A percentile compares a stretch with the other conserved stretches of the same genome.
Evolutionary conservation across 1,140 invertebrate genomes (phyloP).

Genomic region (Trichonephila clavipes): DNA sequence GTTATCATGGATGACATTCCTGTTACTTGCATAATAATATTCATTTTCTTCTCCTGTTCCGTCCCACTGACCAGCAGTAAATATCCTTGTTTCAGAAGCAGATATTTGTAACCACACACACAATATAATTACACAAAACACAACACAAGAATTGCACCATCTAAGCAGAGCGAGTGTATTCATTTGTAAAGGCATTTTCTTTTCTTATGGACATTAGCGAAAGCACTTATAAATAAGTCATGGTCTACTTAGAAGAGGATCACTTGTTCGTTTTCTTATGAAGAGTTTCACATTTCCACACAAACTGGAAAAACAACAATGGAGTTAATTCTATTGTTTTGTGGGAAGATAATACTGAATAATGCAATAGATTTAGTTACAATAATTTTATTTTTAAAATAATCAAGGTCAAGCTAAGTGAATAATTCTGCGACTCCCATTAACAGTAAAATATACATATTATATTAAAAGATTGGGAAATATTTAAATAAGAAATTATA

Average conservation of each 20-base stretch:
- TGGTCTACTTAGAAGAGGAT: background rate
- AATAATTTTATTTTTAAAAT: too few species aligned
- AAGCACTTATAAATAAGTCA: background rate
- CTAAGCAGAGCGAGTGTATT: background rate
- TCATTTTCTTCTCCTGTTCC: constrained; percentile 24
- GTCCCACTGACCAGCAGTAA: constrained; percentile 45
- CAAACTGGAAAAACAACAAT: background rate
- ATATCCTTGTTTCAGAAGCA: constrained; percentile 59
- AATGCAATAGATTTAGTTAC: too few species aligned
- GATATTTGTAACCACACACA: background rate
- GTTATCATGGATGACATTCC: background rate
- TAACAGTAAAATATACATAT: too few species aligned
- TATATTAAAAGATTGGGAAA: too few species aligned
- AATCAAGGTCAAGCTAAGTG: too few species aligned
- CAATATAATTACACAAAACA: background rate
- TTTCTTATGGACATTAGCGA: background rate
- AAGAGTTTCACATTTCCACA: background rate
- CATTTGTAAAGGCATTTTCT: background rate
- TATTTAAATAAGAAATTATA: too few species aligned
- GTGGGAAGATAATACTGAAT: too few species aligned
- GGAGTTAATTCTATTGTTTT: background rate
- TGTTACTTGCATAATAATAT: background rate
- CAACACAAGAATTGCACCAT: background rate
- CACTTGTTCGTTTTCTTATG: background rate
- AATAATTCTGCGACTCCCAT: too few species aligned